Conservation (phyloP, 1,140 invertebrate species). For the Drosophila parabipectinata region DNA sequence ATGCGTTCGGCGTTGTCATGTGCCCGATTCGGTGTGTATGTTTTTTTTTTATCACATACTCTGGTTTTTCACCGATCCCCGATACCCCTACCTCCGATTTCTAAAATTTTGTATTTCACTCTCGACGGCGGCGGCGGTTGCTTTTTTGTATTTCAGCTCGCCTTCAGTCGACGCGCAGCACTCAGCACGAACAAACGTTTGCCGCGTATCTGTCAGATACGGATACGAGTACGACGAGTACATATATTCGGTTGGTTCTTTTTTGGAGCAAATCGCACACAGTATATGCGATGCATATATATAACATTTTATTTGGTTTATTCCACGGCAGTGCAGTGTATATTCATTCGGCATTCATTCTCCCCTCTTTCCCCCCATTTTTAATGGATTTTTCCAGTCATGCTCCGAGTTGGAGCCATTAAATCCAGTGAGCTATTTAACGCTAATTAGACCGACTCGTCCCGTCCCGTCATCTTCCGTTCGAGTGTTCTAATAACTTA, state of each 20-base stretch:
- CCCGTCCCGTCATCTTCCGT: slow-evolving; percentile 4
- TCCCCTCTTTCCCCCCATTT: background rate
- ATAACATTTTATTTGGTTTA: slow-evolving; percentile 9
- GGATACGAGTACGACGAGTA: slow-evolving; percentile 60
- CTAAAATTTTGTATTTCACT: slow-evolving; percentile 62
- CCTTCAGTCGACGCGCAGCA: slow-evolving; percentile 79
- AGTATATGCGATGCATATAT: slow-evolving; percentile 24
- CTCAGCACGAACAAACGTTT: slow-evolving; percentile 79
- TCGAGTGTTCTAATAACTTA: slow-evolving; percentile 28
- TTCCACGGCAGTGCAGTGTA: slow-evolving; percentile 39
- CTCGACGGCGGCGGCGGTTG: slow-evolving; percentile 41
- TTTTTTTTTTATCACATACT: slow-evolving; percentile 69
- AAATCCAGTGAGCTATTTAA: slow-evolving; percentile 22
- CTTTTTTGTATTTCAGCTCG: slow-evolving; percentile 23
- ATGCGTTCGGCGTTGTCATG: slow-evolving; percentile 64
- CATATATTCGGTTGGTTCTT: slow-evolving; percentile 71
- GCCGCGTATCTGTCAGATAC: slow-evolving; percentile 73
- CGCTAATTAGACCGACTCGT: slow-evolving; percentile 28
- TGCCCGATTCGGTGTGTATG: slow-evolving; percentile 34
- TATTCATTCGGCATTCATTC: slow-evolving; percentile 7
- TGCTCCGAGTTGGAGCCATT: slow-evolving; percentile 22
- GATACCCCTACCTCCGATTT: slow-evolving; percentile 44
- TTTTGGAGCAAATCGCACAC: slow-evolving; percentile 48
- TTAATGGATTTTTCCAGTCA: slow-evolving; percentile 38
- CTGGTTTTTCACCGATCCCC: slow-evolving; percentile 30